A percentile compares a stretch with the other conserved stretches of the same genome.
Conservation (phyloP, 2,113 vertebrate genomes). For the Dicrurus megarhynchus region DNA sequence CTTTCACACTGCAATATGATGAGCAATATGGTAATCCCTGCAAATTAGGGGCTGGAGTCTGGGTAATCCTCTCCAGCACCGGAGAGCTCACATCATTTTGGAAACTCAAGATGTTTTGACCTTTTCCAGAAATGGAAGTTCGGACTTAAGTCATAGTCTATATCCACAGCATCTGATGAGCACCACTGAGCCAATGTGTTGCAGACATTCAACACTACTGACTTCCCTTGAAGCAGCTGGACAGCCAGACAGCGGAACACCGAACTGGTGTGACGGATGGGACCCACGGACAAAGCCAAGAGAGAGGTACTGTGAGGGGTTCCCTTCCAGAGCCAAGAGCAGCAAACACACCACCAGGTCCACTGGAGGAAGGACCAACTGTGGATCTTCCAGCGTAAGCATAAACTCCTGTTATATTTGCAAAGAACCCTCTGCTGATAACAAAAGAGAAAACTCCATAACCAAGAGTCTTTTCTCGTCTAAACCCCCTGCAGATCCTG, state of each 20-base stretch:
- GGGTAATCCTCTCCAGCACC: not conserved
- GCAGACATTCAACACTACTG: not conserved
- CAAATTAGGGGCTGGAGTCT: not conserved
- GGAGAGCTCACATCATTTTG: not conserved
- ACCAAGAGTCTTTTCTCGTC: not conserved
- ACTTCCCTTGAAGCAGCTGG: too few relatives aligned
- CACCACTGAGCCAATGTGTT: not conserved
- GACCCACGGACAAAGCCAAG: fast-evolving
- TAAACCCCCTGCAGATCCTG: not conserved
- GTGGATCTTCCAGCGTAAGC: not conserved
- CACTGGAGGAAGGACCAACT: not conserved
- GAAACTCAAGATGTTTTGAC: not conserved
- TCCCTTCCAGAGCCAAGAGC: not conserved
- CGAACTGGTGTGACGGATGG: fast-evolving
- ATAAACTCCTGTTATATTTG: not conserved
- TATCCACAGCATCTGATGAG: not conserved
- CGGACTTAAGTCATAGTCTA: not conserved
- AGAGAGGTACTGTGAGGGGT: fast-evolving
- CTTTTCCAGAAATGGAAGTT: not conserved
- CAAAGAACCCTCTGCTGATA: not conserved
- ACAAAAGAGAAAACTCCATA: not conserved
- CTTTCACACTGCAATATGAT: not conserved
- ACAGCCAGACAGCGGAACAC: not conserved
- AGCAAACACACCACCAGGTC: not conserved
- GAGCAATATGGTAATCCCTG: not conserved